These are phyloP conservation scores for Sylvilagus bachmani DNA, from an alignment of 2,113 vertebrate species.

Conservation along the genomic window DNA sequence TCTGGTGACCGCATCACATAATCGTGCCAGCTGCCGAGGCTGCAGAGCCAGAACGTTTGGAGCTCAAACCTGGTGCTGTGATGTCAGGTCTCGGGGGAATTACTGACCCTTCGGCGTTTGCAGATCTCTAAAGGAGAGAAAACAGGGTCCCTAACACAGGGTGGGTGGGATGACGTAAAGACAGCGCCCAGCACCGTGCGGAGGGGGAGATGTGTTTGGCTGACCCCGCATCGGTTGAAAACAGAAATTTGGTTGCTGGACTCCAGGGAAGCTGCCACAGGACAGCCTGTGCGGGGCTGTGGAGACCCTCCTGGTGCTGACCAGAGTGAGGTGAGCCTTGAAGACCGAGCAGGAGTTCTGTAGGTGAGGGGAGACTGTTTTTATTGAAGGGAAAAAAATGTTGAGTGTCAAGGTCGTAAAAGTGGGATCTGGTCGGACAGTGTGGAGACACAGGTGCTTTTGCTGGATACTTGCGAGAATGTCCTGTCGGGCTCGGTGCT, in stretches of 20 bases:
- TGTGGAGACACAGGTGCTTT: constrained; percentile 28
- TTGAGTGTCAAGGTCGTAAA: constrained; percentile 28
- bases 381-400: not conserved
- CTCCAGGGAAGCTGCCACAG: too few species aligned
- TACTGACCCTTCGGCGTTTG: not conserved
- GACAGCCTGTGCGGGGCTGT: not conserved
- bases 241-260: not conserved
- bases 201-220: not conserved
- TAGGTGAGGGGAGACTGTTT: not conserved
- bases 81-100: not conserved
- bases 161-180: not conserved
- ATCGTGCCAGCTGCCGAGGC: not conserved
- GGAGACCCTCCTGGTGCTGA: not conserved
- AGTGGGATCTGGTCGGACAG: not conserved
- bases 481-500: not conserved
- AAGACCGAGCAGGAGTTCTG: not conserved
- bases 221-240: not conserved
- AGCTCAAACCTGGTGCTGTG: not conserved
- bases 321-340: not conserved
- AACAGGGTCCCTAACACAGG: not conserved
- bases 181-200: not conserved
- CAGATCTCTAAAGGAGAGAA: not conserved
- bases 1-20: not conserved
- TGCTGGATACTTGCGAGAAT: not conserved
- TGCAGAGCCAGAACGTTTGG: not conserved